Evolutionary conservation across 1,140 invertebrate species (phyloP).

Genomic region (Drosophila novamexicana): DNA sequence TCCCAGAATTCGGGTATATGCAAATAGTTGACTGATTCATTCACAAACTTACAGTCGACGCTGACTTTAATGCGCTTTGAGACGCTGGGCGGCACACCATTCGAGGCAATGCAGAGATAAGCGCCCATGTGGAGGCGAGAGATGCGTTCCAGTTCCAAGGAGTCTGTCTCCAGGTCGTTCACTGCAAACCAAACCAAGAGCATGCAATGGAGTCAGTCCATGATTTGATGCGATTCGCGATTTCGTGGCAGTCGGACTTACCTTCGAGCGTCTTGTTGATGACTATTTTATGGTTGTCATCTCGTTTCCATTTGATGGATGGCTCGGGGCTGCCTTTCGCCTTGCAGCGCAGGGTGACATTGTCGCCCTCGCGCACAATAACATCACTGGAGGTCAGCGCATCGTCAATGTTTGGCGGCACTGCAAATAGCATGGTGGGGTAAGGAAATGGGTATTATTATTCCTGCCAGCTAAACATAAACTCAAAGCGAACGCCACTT

Average conservation of each 20-base stretch:
- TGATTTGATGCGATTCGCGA: background rate
- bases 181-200: conserved; percentile 85
- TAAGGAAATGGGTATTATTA: conserved; percentile 35
- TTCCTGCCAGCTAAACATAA: conserved; percentile 55
- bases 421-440: conserved; percentile 85
- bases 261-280: conserved; percentile 92
- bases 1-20: background rate
- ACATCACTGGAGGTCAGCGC: conserved; percentile 95
- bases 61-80: conserved; percentile 96
- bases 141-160: conserved; percentile 93
- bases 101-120: conserved; percentile 94
- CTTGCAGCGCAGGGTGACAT: conserved; percentile 94
- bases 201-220: background rate
- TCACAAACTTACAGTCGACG: conserved; percentile 93
- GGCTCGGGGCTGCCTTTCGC: conserved; percentile 95
- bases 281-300: conserved; percentile 92
- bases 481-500: conserved; percentile 34
- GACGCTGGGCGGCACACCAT: conserved; percentile 92
- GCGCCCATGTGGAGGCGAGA: conserved; percentile 95
- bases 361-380: conserved; percentile 94
- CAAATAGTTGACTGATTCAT: background rate
- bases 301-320: conserved; percentile 95
- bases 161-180: conserved; percentile 92
- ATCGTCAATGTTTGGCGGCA: conserved; percentile 96
- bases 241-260: conserved; percentile 83